phyloP scores from a whole-genome alignment of 2,888 invertebrate species.

The Liodrosophila aerea region DNA sequence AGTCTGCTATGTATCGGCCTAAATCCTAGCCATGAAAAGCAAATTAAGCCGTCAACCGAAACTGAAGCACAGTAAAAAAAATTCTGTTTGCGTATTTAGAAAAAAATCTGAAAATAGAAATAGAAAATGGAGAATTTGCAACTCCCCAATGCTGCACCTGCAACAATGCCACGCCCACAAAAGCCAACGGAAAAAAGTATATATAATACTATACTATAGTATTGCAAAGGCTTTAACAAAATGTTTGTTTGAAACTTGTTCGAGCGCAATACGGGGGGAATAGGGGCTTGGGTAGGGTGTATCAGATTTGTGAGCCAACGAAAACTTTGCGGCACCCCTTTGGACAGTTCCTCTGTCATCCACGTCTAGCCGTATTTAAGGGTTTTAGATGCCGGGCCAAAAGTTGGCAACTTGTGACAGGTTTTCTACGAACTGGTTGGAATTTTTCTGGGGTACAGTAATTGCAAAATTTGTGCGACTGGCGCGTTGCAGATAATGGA shows the following conservation, averaged over 20 bases:
- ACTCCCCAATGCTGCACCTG: constrained; percentile 55
- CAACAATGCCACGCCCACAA: constrained; percentile 54
- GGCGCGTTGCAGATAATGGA: constrained; percentile 68
- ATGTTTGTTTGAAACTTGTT: constrained; percentile 71
- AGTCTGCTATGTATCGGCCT: background rate
- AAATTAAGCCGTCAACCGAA: constrained; percentile 70
- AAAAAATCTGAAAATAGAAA: constrained; percentile 6
- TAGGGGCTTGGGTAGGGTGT: background rate
- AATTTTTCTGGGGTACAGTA: constrained; percentile 48
- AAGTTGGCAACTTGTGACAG: constrained; percentile 59
- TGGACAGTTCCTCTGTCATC: background rate
- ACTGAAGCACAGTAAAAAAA: constrained; percentile 32
- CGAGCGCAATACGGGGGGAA: constrained; percentile 34
- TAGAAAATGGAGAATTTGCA: constrained; percentile 29
- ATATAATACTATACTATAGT: constrained; percentile 8
- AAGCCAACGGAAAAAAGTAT: background rate
- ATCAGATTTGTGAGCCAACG: constrained; percentile 36
- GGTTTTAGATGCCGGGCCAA: constrained; percentile 46
- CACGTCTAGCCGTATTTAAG: constrained; percentile 55
- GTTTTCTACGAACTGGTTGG: constrained; percentile 14
- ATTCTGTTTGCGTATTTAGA: constrained; percentile 20
- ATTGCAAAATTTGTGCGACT: constrained; percentile 73
- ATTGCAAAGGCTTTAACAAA: constrained; percentile 43
- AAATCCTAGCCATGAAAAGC: constrained; percentile 55
- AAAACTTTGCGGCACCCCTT: constrained; percentile 34